A percentile compares a stretch with the other conserved stretches of the same genome.
These are phyloP conservation scores for Pollenia labialis DNA, from an alignment of 2,888 invertebrate genomes.

Conservation along the genomic window DNA sequence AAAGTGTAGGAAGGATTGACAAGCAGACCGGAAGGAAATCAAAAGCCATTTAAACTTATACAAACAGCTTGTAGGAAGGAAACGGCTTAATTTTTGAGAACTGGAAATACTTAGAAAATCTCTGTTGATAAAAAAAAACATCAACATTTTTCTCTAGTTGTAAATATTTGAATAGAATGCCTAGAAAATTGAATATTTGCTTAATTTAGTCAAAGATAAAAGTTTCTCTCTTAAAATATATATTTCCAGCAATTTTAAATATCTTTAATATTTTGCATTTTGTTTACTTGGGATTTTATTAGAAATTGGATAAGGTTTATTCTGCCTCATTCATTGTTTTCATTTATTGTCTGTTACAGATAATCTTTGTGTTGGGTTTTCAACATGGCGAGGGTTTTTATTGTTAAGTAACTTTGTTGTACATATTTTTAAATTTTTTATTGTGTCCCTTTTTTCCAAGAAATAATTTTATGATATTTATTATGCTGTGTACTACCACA, in stretches of 20 bases:
- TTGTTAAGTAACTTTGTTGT: background rate
- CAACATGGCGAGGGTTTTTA: conserved; percentile 52
- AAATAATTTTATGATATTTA: conserved; percentile 33
- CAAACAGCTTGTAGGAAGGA: background rate
- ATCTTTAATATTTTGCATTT: background rate
- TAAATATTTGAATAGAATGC: background rate
- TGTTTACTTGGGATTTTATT: background rate
- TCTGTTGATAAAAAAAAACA: no score
- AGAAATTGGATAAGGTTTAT: background rate
- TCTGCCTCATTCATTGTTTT: background rate
- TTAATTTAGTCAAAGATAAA: background rate
- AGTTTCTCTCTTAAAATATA: background rate
- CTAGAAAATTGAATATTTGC: background rate
- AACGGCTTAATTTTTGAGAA: no score
- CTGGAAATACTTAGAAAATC: no score
- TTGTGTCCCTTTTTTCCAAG: background rate
- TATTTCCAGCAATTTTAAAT: no score
- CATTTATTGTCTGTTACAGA: conserved; percentile 28
- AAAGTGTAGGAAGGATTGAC: background rate
- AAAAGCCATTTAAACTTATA: background rate
- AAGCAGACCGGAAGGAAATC: conserved; percentile 1
- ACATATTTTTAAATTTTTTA: background rate
- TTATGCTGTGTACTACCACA: background rate
- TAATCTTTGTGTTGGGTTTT: conserved; percentile 40
- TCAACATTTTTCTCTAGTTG: no score